These are phyloP conservation scores for Zhengitettix transpicula DNA, from an alignment of 2,888 invertebrate species.

Conservation along the genomic window DNA sequence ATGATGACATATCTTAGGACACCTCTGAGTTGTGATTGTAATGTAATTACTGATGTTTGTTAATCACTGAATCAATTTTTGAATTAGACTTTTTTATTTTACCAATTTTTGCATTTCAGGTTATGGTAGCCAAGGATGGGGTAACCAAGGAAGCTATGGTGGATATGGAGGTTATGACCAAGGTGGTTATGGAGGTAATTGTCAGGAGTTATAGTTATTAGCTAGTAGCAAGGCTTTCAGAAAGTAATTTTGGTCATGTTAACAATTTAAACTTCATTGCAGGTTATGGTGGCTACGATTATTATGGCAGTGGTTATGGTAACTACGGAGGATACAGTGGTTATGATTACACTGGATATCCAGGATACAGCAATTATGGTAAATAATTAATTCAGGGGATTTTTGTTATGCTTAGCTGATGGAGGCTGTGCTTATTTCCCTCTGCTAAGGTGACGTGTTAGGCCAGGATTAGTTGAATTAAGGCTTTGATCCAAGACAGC, in stretches of 20 bases:
- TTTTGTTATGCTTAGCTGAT: too few relatives aligned
- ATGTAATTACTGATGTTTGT: background rate
- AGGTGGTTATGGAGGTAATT: conserved; percentile 40
- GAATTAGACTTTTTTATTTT: background rate
- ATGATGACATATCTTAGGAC: conserved; percentile 6
- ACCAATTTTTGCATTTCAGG: conserved; percentile 3
- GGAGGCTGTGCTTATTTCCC: too few relatives aligned
- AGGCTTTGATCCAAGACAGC: too few relatives aligned
- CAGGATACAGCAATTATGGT: conserved; percentile 63
- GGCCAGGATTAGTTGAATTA: too few relatives aligned
- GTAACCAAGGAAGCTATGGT: conserved; percentile 41
- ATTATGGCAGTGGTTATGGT: conserved; percentile 48
- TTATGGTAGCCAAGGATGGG: conserved; percentile 35
- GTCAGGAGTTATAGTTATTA: conserved; percentile 2
- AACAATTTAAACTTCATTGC: background rate
- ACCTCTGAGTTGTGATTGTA: conserved; percentile 3
- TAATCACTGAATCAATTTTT: background rate
- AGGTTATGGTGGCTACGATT: conserved; percentile 40
- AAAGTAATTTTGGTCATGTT: too few relatives aligned
- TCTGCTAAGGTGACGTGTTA: too few relatives aligned
- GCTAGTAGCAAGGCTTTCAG: too few relatives aligned
- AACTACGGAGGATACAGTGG: conserved; percentile 49
- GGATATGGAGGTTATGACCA: conserved; percentile 49
- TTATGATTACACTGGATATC: conserved; percentile 66
- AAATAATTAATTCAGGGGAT: conserved; percentile 15